A percentile compares a stretch with the other conserved stretches of the same genome.
Conservation (phyloP, 2,888 invertebrate genomes). For the Xestobium rufovillosum region DNA sequence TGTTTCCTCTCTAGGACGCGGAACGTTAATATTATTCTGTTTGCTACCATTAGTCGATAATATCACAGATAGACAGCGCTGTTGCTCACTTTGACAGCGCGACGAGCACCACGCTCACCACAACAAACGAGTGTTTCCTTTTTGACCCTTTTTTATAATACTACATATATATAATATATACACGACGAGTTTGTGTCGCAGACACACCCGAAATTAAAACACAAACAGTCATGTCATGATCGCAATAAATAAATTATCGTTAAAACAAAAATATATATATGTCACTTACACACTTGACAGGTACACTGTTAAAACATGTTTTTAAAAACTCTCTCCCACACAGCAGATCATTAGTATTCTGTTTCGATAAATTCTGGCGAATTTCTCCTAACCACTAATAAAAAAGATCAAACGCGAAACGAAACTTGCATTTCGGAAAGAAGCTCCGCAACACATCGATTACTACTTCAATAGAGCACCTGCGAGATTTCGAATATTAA, state of each 20-base stretch:
- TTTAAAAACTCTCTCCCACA: slow-evolving; percentile 39
- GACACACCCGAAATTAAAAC: slow-evolving; percentile 16
- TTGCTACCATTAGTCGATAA: slow-evolving; percentile 44
- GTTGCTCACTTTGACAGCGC: slow-evolving; percentile 33
- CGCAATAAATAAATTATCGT: not conserved
- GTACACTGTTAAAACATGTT: slow-evolving; percentile 36
- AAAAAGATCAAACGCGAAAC: too few relatives aligned
- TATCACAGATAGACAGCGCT: slow-evolving; percentile 44
- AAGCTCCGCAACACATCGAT: too few relatives aligned
- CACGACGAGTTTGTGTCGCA: slow-evolving; percentile 29
- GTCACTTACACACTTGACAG: slow-evolving; percentile 37
- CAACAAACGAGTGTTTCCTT: slow-evolving; percentile 39
- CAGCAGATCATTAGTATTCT: slow-evolving; percentile 24
- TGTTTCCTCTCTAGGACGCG: slow-evolving; percentile 38
- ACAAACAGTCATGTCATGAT: slow-evolving; percentile 39
- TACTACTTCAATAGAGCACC: too few relatives aligned
- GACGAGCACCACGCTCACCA: slow-evolving; percentile 37
- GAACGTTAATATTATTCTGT: slow-evolving; percentile 42
- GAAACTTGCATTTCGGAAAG: too few relatives aligned
- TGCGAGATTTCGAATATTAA: too few relatives aligned
- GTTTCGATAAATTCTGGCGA: slow-evolving; percentile 16
- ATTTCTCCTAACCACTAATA: too few relatives aligned
- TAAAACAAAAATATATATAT: slow-evolving; percentile 28
- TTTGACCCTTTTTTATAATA: slow-evolving; percentile 30
- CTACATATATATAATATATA: slow-evolving; percentile 37